Evolutionary conservation across 2,797 vertebrate genomes (phyloP), one percentile per base, ranked within the genome.

Genomic region (Pelobates cultripes): DNA sequence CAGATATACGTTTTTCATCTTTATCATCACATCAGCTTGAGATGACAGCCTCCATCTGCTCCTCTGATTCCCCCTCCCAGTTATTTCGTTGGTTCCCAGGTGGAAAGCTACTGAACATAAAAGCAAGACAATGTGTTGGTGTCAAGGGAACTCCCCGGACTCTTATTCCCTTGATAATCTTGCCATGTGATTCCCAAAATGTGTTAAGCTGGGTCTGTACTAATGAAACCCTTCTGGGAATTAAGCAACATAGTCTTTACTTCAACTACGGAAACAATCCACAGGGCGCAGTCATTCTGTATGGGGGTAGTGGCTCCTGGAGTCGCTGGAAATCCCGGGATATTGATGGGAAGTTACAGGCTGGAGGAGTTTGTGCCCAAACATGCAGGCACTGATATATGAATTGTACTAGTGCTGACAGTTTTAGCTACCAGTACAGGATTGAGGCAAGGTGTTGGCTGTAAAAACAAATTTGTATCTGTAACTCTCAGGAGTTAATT

Each of bases 251-350:
- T 41, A 43, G 43, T 14, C 53, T 83, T 15, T 83, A 75, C 64
- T 83, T 83, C 45, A 83, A 83, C 71, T 83, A 28, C 53, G 81
- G 81, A 12, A 83, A 83, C 60, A 83, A 70, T 13, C 40, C 8
- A 15, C 41, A 66, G 28, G 13, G 42, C 1, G 2, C 63, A 44
- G 70, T 79, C 15, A 74, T 79, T 12, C 66, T 83, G 69, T 83
- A 51, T 47, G 12, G 15, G 40, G 76, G 76, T 3, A 74, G 10
- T 70, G 71, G 71, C 15, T 0, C 57, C 7, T 83, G 76, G 81
- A 83, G 81, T 40, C 64, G 76, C 3, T 83, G 81, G 81, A 83
- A 47, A 73, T 63, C 81, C 41, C 64, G 7, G 28, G 73, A 5
- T 7, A 44, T 75, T 63, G 76, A 83, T 61, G 81, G 71, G 5